phyloP scores from a whole-genome alignment of 2,888 invertebrate species.

The Chironomus tentans region DNA sequence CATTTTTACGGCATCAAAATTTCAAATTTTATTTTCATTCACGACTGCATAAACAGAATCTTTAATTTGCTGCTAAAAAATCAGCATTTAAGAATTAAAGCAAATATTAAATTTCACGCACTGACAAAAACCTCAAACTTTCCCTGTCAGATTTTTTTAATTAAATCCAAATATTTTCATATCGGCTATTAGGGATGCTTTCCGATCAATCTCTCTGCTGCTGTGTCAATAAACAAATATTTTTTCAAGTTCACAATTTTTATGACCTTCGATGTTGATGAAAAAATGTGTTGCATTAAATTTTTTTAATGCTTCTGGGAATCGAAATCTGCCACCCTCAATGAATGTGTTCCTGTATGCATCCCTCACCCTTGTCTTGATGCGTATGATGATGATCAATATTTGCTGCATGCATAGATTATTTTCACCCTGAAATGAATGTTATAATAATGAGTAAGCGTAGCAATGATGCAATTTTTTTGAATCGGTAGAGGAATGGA shows the following conservation, averaged over 20 bases:
- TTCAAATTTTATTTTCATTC: too few relatives aligned
- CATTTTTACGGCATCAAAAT: too few relatives aligned
- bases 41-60: too few relatives aligned
- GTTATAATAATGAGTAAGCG: not conserved
- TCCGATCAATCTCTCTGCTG: not conserved
- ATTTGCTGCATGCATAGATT: not conserved
- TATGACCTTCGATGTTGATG: not conserved
- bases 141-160: not conserved
- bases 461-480: too few relatives aligned
- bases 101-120: not conserved
- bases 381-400: too few relatives aligned
- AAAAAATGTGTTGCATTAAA: not conserved
- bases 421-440: not conserved
- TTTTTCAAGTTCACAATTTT: conserved; percentile 21
- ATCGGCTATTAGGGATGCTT: not conserved
- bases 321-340: conserved; percentile 1
- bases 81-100: not conserved
- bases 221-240: conserved; percentile 13
- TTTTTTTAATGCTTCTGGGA: conserved; percentile 7
- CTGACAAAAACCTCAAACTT: not conserved
- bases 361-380: not conserved
- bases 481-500: not conserved
- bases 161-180: conserved; percentile 14
- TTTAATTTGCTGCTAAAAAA: too few relatives aligned
- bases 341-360: not conserved